phyloP scores from a whole-genome alignment of 2,113 vertebrate species.

The Enhydra lutris region DNA sequence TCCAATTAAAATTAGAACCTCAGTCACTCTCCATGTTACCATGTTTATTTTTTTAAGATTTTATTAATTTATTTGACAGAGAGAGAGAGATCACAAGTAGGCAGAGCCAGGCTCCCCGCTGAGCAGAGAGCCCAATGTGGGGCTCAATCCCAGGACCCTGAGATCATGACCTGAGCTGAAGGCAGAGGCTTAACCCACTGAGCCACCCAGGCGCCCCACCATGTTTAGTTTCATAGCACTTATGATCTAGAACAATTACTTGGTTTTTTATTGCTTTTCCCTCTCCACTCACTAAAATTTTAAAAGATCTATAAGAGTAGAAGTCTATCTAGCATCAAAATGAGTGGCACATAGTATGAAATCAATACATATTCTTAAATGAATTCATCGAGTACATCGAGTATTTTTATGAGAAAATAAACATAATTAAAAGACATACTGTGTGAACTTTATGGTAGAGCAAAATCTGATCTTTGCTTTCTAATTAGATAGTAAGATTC shows the following conservation, averaged over 20 bases:
- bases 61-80: too few relatives aligned
- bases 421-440: background rate
- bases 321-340: background rate
- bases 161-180: too few relatives aligned
- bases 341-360: background rate
- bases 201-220: too few relatives aligned
- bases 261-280: background rate
- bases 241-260: background rate
- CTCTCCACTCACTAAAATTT: background rate
- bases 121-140: too few relatives aligned
- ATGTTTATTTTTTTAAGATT: background rate
- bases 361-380: background rate
- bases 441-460: background rate
- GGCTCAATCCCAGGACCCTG: too few relatives aligned
- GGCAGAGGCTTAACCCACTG: too few relatives aligned
- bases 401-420: slow-evolving; percentile 9
- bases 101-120: too few relatives aligned
- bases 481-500: background rate
- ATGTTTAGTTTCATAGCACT: background rate
- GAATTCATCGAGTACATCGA: background rate
- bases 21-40: background rate
- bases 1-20: background rate
- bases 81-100: too few relatives aligned
- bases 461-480: slow-evolving; percentile 17
- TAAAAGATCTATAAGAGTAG: background rate